Conservation (phyloP, 1,140 invertebrate genomes). For the Camponotus vicinus region DNA sequence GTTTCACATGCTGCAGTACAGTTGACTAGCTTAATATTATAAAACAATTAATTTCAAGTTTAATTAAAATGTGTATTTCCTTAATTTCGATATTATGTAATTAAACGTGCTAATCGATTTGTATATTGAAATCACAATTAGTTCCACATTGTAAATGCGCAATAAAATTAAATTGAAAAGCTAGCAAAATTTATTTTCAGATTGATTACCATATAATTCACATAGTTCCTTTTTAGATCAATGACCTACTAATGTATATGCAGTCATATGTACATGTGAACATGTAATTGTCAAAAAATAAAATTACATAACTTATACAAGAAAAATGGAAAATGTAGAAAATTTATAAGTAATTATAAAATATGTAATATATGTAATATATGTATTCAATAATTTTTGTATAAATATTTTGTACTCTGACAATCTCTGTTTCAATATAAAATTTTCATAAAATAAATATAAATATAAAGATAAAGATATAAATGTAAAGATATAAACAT, state of each 20-base stretch:
- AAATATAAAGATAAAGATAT: not conserved
- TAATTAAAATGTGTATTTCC: slow-evolving; percentile 63
- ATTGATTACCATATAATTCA: slow-evolving; percentile 57
- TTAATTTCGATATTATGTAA: slow-evolving; percentile 60
- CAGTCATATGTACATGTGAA: no score
- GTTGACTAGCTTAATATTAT: slow-evolving; percentile 57
- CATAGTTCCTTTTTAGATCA: slow-evolving; percentile 27
- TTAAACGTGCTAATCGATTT: slow-evolving; percentile 59
- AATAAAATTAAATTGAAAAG: slow-evolving; percentile 53
- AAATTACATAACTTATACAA: not conserved
- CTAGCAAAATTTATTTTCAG: slow-evolving; percentile 41
- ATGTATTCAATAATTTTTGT: not conserved
- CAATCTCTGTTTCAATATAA: not conserved
- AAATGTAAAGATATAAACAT: not conserved
- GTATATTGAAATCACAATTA: slow-evolving; percentile 61
- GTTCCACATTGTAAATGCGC: slow-evolving; percentile 39
- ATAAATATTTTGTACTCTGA: no score
- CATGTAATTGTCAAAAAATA: not conserved
- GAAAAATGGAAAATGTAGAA: not conserved
- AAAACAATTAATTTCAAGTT: slow-evolving; percentile 61
- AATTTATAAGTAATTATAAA: not conserved
- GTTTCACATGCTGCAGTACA: slow-evolving; percentile 23
- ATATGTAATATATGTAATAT: not conserved
- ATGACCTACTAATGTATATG: not conserved
- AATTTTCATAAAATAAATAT: not conserved